Conservation (phyloP, 1,140 invertebrate species). For the Rhyacophila brunnea region DNA sequence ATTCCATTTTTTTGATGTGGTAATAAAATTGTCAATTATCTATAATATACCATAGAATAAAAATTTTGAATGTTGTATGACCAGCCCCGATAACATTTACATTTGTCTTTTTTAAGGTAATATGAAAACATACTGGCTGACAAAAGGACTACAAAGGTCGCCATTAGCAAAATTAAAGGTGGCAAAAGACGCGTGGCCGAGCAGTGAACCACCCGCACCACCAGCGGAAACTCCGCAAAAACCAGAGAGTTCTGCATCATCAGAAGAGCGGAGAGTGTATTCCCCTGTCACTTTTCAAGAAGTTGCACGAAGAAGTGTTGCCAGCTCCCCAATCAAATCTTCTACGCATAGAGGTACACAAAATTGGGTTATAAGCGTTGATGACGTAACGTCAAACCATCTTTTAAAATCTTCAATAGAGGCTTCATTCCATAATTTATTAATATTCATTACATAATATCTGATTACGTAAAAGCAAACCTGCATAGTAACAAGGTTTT, state of each 20-base stretch:
- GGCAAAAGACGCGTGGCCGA: constrained; percentile 43
- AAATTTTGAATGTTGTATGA: no score
- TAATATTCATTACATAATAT: no score
- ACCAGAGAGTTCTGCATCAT: constrained; percentile 32
- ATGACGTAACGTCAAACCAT: no score
- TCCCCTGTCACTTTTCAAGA: constrained; percentile 84
- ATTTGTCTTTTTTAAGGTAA: constrained; percentile 59
- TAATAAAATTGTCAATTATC: no score
- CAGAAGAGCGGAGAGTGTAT: constrained; percentile 67
- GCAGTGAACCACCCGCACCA: constrained; percentile 33
- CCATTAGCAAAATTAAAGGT: constrained; percentile 48
- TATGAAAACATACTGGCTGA: constrained; percentile 94
- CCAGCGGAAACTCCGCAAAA: constrained; percentile 5
- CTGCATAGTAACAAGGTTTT: no score
- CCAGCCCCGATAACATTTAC: not conserved
- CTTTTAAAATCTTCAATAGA: no score
- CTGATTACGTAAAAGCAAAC: no score
- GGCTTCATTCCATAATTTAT: no score
- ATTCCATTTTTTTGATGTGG: no score
- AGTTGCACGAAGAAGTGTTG: constrained; percentile 71
- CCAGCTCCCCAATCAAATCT: constrained; percentile 63
- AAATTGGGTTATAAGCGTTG: no score
- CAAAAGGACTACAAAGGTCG: constrained; percentile 63
- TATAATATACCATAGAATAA: no score
- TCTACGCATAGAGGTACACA: constrained; percentile 41